phyloP scores from a whole-genome alignment of 2,888 invertebrate genomes.

The Nephrocerus scutellatus region DNA sequence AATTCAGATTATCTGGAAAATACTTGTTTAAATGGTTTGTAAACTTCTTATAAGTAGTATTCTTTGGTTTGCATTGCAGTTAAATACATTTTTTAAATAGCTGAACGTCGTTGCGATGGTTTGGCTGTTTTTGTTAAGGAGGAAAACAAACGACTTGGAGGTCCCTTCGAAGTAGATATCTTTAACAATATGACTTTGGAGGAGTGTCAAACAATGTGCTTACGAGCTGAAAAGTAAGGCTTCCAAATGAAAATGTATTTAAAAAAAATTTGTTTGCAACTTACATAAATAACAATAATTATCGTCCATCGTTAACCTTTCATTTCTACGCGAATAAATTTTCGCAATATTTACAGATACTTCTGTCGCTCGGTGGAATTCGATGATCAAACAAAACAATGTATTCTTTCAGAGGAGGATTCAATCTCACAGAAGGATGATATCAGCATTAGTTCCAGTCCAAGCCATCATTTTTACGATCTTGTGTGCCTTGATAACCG shows the following conservation, averaged over 20 bases:
- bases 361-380: constrained; percentile 86
- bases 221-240: constrained; percentile 74
- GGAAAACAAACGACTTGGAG: constrained; percentile 78
- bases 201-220: constrained; percentile 82
- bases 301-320: no score
- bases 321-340: background rate
- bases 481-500: constrained; percentile 84
- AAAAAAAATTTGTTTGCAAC: no score
- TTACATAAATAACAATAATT: no score
- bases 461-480: constrained; percentile 81
- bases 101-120: constrained; percentile 80
- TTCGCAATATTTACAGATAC: constrained; percentile 50
- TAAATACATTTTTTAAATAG: constrained; percentile 46
- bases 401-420: constrained; percentile 86
- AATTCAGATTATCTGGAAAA: constrained; percentile 87
- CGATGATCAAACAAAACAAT: constrained; percentile 78
- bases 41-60: no score
- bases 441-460: constrained; percentile 75
- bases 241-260: no score
- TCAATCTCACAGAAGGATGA: constrained; percentile 84
- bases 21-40: constrained; percentile 75
- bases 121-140: constrained; percentile 82
- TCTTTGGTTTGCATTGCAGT: background rate
- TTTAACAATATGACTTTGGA: constrained; percentile 79
- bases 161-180: constrained; percentile 82